These are phyloP conservation scores for Drosophila elegans DNA, from an alignment of 1,140 invertebrate genomes.

Conservation along the genomic window DNA sequence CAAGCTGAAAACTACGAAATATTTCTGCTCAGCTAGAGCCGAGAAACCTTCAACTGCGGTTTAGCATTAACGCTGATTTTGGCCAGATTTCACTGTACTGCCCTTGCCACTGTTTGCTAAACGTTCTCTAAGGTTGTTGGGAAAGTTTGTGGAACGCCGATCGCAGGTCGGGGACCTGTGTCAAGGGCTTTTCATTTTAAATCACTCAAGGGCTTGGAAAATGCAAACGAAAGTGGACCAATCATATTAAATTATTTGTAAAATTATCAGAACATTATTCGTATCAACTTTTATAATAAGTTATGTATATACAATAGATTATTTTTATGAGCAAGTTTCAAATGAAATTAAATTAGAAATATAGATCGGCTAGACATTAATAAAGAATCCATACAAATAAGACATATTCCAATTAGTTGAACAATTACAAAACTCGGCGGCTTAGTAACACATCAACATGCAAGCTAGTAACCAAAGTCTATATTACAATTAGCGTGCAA, in stretches of 20 bases:
- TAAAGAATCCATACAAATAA: slow-evolving; percentile 10
- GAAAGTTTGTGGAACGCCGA: slow-evolving; percentile 32
- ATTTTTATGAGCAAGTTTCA: background rate
- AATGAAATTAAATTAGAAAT: slow-evolving; percentile 4
- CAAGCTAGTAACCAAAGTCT: background rate
- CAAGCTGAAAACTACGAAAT: slow-evolving; percentile 20
- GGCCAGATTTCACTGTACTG: slow-evolving; percentile 36
- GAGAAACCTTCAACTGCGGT: slow-evolving; percentile 44
- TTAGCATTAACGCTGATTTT: slow-evolving; percentile 37
- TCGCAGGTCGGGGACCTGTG: slow-evolving; percentile 25
- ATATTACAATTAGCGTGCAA: background rate
- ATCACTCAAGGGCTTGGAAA: slow-evolving; percentile 13
- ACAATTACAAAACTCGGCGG: background rate
- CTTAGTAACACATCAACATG: slow-evolving; percentile 19
- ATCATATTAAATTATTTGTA: background rate
- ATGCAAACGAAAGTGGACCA: slow-evolving; percentile 6
- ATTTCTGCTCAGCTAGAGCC: background rate
- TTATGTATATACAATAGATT: background rate
- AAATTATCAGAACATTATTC: background rate
- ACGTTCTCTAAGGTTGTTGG: slow-evolving; percentile 46
- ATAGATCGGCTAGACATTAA: slow-evolving; percentile 4
- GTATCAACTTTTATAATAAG: background rate
- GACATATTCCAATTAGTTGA: slow-evolving; percentile 9
- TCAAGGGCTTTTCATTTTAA: slow-evolving; percentile 11
- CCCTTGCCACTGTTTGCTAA: slow-evolving; percentile 45